These are phyloP conservation scores for Vireo griseus DNA, from an alignment of 2,797 vertebrate species.

Conservation along the genomic window DNA sequence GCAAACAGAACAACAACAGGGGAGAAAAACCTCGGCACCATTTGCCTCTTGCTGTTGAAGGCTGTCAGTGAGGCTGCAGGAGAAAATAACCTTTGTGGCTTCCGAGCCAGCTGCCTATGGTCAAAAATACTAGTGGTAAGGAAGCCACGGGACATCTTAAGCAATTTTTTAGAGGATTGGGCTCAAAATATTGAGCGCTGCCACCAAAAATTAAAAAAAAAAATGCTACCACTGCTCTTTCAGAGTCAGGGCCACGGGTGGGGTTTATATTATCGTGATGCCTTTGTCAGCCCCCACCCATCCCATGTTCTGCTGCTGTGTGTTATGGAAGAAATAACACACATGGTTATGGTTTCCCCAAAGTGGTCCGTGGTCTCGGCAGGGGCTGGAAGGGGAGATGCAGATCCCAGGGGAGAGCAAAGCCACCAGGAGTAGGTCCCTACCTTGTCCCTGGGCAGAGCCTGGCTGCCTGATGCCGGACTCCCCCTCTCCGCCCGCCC, in stretches of 20 bases:
- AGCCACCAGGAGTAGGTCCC: not conserved
- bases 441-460: not conserved
- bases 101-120: not conserved
- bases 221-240: rapidly evolving
- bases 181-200: not conserved
- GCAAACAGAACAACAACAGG: not conserved
- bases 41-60: not conserved
- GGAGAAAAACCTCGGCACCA: rapidly evolving
- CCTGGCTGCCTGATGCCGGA: not conserved
- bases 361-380: not conserved
- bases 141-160: not conserved
- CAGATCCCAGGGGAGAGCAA: not conserved
- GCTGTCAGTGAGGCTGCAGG: not conserved
- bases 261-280: not conserved
- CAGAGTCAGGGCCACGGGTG: not conserved
- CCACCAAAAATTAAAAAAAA: not conserved
- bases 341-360: too few species aligned
- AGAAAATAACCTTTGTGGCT: not conserved
- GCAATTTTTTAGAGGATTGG: not conserved
- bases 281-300: not conserved
- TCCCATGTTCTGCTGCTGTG: not conserved
- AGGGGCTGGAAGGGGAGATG: rapidly evolving
- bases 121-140: not conserved
- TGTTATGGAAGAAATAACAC: not conserved
- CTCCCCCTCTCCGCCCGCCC: rapidly evolving